These are phyloP conservation scores for Psephotus haematonotus DNA, from an alignment of 2,113 vertebrate species.

Conservation along the genomic window DNA sequence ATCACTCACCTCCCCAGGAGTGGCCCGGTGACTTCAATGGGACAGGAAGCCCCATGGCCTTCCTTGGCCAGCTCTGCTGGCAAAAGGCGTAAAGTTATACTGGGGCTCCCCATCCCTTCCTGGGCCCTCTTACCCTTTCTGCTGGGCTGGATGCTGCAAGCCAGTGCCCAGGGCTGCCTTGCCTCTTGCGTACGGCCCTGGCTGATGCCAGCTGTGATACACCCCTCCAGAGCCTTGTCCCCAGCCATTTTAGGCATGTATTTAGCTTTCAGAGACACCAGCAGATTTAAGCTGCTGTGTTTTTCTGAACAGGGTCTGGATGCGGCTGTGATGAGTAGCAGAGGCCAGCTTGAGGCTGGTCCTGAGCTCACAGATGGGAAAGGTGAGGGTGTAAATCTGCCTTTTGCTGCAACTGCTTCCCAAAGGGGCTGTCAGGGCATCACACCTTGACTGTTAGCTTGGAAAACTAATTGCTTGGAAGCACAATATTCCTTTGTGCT, in stretches of 20 bases:
- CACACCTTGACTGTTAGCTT: no score
- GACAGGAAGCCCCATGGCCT: not conserved
- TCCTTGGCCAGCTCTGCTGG: not conserved
- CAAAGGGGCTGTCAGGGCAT: not conserved
- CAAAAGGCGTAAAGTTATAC: not conserved
- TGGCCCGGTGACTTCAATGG: fast-evolving
- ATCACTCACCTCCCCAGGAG: not conserved
- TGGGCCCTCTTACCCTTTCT: not conserved
- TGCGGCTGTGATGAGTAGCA: not conserved
- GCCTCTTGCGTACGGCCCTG: not conserved
- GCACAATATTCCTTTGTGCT: not conserved
- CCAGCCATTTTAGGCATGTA: not conserved
- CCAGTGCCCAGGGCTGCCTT: not conserved
- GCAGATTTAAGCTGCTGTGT: not conserved
- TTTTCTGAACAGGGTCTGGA: not conserved
- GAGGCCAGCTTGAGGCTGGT: not conserved
- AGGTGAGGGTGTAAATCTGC: fast-evolving
- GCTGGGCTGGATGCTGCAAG: not conserved
- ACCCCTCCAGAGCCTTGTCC: not conserved
- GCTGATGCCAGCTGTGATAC: not conserved
- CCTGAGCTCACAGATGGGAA: fast-evolving
- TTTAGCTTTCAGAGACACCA: not conserved
- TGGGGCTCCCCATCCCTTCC: fast-evolving
- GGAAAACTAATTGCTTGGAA: not conserved
- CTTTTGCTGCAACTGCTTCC: not conserved